Percentiles rank a stretch among this genome's conserved stretches.
Conservation (phyloP, 2,797 vertebrate species). For the Tinamus major region DNA sequence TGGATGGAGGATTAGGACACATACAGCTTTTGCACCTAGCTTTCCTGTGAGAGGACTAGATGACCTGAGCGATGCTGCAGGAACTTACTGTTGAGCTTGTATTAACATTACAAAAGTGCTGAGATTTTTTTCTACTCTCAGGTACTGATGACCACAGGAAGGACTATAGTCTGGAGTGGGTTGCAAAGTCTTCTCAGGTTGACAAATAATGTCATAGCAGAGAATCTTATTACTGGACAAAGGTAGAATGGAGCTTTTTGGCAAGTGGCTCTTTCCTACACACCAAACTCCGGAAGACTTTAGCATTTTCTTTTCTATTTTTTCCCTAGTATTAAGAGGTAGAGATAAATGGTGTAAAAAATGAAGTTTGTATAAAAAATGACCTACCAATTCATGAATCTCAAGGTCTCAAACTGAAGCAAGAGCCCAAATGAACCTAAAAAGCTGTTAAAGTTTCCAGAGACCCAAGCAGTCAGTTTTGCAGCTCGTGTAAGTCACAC, state of each 20-base stretch:
- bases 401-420: not conserved
- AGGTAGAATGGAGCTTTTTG: not conserved
- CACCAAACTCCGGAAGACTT: not conserved
- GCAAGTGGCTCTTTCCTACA: not conserved
- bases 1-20: conserved; percentile 45
- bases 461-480: not conserved
- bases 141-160: not conserved
- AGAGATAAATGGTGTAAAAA: not conserved
- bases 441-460: not conserved
- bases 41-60: conserved; percentile 8
- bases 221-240: not conserved
- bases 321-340: not conserved
- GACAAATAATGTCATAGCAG: not conserved
- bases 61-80: not conserved
- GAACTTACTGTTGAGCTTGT: not conserved
- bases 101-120: not conserved
- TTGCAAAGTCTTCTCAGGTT: rapidly evolving
- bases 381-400: not conserved
- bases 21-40: not conserved
- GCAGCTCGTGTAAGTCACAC: rapidly evolving
- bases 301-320: not conserved
- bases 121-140: not conserved
- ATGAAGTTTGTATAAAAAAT: not conserved
- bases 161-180: not conserved
- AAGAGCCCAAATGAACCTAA: not conserved